Evolutionary conservation across 1,140 invertebrate genomes (phyloP), one percentile per base, ranked within the genome.

Genomic region (Cherax destructor): DNA sequence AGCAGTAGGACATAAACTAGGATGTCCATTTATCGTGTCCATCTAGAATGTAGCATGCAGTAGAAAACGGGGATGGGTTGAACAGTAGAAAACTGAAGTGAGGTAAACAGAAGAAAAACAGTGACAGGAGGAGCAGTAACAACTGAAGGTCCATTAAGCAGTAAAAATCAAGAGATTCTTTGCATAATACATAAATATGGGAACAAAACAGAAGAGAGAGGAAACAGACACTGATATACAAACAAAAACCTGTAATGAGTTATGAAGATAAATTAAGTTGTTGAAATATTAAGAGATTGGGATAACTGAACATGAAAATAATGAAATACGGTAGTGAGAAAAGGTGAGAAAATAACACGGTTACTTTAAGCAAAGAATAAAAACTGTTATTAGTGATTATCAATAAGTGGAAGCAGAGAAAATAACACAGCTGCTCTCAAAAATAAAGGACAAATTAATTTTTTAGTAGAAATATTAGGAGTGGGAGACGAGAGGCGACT

Each of bases 1-100:
- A 76, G 88, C 78, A 30, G 87, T 47, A n/a, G 69, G 88, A 84
- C 88, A 83, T 59, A 84, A 16, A 72, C 61, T 90, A 90, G 88
- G 88, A 41, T 83, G 88, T 76, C 80, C 88, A 30, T 74, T 77
- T 72, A 90, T 24, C 80, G 88, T 90, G 79, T 90, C 88, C 88
- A 90, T 90, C 88, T 90, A 90, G 69, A 84, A 65, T 59, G 77
- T 47, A 16, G 86, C 76, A 81, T 80, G 86, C 78, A 81, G 79
- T 16, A 77, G 24, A 65, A 84, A 80, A 79, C 59, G 21, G 74
- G 61, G 86, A 89, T 50, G 69, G 65, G 85, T 77, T 76, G 65
- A 76, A n/a, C 47, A 86, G 59, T 56, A 50, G 18, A 74, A 16
- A 65, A 65, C 61, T 5, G 61, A 21, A 21, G 61, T 56, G 52